phyloP scores from a whole-genome alignment of 2,888 invertebrate species.

The Ariolimax columbianus region DNA sequence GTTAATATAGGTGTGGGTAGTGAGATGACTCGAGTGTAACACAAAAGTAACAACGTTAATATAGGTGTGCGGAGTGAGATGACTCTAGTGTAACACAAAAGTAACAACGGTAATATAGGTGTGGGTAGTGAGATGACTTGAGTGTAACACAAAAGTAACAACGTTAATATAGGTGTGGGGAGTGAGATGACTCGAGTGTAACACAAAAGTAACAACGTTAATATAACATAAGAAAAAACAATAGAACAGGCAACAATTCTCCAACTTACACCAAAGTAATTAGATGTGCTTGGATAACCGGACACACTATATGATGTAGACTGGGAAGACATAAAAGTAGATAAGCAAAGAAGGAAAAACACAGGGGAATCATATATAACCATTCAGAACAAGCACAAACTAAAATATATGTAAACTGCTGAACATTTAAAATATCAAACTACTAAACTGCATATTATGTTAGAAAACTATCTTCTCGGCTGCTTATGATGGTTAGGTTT shows the following conservation, averaged over 20 bases:
- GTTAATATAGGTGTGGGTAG: neutral
- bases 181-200: neutral
- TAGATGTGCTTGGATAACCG: conserved; percentile 33
- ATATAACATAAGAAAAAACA: neutral
- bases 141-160: no score
- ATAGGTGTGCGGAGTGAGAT: no score
- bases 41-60: neutral
- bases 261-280: conserved; percentile 11
- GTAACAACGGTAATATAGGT: no score
- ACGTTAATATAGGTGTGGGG: neutral
- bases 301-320: conserved; percentile 28
- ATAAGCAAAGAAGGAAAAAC: neutral
- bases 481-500: no score
- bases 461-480: no score
- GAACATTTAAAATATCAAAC: no score
- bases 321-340: conserved; percentile 7
- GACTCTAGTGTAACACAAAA: no score
- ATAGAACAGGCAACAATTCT: neutral
- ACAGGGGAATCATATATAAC: neutral
- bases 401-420: no score
- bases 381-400: no score
- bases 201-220: neutral
- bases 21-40: neutral
- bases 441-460: no score
- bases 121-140: no score